phyloP scores from a whole-genome alignment of 2,888 invertebrate genomes.

The Panorpa germanica region DNA sequence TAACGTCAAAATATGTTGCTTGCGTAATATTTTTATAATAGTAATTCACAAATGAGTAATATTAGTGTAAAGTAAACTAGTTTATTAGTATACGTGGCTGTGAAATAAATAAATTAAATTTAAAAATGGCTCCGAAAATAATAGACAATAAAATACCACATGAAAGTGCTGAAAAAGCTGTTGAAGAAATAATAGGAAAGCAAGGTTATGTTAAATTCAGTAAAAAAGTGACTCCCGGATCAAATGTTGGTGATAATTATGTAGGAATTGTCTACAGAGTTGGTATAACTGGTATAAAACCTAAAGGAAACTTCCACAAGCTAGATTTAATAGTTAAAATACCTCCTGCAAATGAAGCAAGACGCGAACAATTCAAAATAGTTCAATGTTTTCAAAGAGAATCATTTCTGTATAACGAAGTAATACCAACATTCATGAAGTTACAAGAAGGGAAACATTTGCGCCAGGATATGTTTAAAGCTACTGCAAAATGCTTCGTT shows the following conservation, averaged over 20 bases:
- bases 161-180: too few relatives aligned
- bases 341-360: constrained; percentile 17
- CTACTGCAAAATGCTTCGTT: constrained; percentile 15
- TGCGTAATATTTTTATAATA: too few relatives aligned
- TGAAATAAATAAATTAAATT: too few relatives aligned
- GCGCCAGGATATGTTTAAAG: constrained; percentile 13
- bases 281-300: constrained; percentile 8
- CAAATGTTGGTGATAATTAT: constrained; percentile 20
- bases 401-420: constrained; percentile 17
- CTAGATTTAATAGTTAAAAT: constrained; percentile 16
- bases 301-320: background rate
- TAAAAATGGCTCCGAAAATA: too few relatives aligned
- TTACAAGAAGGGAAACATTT: constrained; percentile 18
- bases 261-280: constrained; percentile 19
- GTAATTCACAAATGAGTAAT: too few relatives aligned
- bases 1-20: too few relatives aligned
- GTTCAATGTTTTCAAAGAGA: constrained; percentile 19
- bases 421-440: constrained; percentile 16
- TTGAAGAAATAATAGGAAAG: too few relatives aligned
- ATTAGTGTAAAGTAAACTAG: too few relatives aligned
- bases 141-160: too few relatives aligned
- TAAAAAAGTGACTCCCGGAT: too few relatives aligned
- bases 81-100: too few relatives aligned
- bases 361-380: constrained; percentile 19
- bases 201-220: too few relatives aligned